These are phyloP conservation scores for Psephotus haematonotus DNA, from an alignment of 2,113 vertebrate species.

Conservation along the genomic window DNA sequence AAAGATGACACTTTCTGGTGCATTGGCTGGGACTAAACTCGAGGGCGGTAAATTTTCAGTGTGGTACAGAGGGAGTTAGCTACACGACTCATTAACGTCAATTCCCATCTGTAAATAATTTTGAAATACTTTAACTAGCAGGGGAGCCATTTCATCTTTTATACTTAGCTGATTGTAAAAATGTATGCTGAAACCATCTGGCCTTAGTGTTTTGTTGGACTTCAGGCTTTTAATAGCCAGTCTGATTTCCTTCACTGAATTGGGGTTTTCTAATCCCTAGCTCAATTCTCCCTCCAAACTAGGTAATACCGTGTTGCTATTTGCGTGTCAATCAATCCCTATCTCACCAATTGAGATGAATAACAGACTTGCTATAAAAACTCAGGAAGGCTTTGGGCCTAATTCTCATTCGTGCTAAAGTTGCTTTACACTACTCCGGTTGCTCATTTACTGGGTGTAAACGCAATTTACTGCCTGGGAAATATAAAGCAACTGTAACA, in stretches of 20 bases:
- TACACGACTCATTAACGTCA: conserved; percentile 66
- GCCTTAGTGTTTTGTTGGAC: conserved; percentile 62
- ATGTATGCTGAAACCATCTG: conserved; percentile 74
- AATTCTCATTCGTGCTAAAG: conserved; percentile 49
- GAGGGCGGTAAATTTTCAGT: conserved; percentile 56
- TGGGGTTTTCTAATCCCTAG: conserved; percentile 71
- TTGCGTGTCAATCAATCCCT: conserved; percentile 70
- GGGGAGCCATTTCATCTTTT: conserved; percentile 71
- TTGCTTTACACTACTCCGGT: conserved; percentile 27
- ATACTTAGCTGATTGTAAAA: conserved; percentile 70
- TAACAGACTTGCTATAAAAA: conserved; percentile 57
- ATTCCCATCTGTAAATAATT: conserved; percentile 72
- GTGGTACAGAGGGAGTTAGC: conserved; percentile 42
- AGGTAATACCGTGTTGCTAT: conserved; percentile 47
- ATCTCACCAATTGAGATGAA: conserved; percentile 72
- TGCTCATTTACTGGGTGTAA: conserved; percentile 56
- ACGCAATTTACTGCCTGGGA: conserved; percentile 57
- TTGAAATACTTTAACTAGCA: conserved; percentile 67
- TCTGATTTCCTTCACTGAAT: conserved; percentile 63
- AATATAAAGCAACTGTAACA: conserved; percentile 48
- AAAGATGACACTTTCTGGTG: conserved; percentile 44
- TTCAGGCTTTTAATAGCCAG: conserved; percentile 62
- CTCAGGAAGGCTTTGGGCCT: conserved; percentile 57
- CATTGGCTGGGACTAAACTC: conserved; percentile 40
- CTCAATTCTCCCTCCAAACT: conserved; percentile 61